Evolutionary conservation across 2,797 vertebrate species (phyloP), one percentile per base, ranked within the genome.

Genomic region (Limnodromus scolopaceus): DNA sequence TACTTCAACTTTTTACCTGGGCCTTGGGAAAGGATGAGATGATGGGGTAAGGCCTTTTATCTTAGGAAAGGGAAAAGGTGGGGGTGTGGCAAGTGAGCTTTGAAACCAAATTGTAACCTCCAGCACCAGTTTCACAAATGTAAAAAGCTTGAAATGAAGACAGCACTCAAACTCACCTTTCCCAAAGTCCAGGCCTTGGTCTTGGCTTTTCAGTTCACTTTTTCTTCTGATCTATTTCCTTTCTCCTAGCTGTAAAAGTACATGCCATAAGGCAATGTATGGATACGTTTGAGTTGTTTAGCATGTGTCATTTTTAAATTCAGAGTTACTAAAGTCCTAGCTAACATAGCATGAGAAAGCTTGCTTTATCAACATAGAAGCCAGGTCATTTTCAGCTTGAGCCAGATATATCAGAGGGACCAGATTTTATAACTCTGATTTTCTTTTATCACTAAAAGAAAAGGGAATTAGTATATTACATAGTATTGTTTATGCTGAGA

Each of bases 401-500:
- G 65, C 30, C 70, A 92, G 36, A 16, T 61, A 6, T 58, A 68
- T 74, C 64, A 54, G 34, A 88, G 49, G 49, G 17, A 93, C 8
- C 43, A 65, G 39, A 38, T 36, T 66, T 79, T 75, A 13, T 48
- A 71, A 36, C 16, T 72, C 54, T 58, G 32, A 34, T 82, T 92
- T 81, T 95, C 28, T 79, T 69, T 65, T 63, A 48, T 86, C 36
- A n/a, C 64, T 61, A 60, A 92, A 91, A 89, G 74, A 61, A 61
- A 75, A 70, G 27, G 27, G 78, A 95, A 95, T 80, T 71, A 4
- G 13, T 45, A 28, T 20, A 84, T 93, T 90, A 39, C 81, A 91
- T 79, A 91, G 57, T 72, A 82, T 74, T 96, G 80, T 79, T 92
- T 81, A 43, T 81, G 32, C 45, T 89, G 74, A 92, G 36, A 95